Conservation (phyloP, 2,888 invertebrate genomes). For the Heliconius charithonia region DNA sequence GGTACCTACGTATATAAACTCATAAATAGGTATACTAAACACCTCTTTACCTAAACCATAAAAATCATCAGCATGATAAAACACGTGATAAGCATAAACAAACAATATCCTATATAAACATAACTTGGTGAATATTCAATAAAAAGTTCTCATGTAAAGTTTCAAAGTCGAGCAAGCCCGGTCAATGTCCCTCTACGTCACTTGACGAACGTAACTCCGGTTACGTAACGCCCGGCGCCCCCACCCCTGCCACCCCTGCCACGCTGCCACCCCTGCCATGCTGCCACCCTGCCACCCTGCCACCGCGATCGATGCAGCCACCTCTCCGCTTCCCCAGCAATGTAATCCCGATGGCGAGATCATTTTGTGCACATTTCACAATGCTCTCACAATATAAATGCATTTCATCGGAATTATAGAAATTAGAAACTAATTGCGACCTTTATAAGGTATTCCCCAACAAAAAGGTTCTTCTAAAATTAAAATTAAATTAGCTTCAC, state of each 20-base stretch:
- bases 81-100: neutral
- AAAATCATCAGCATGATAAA: neutral
- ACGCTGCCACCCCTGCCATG: constrained; percentile 52
- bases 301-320: constrained; percentile 63
- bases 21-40: no score
- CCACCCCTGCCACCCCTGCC: constrained; percentile 43
- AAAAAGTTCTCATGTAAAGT: constrained; percentile 45
- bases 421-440: neutral
- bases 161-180: constrained; percentile 63
- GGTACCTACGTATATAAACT: no score
- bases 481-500: no score
- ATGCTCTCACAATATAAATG: neutral
- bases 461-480: no score
- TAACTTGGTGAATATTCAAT: constrained; percentile 7
- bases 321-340: constrained; percentile 48
- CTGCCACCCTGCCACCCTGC: constrained; percentile 45
- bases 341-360: constrained; percentile 38
- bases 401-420: neutral
- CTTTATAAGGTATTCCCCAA: neutral
- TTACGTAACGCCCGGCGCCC: constrained; percentile 43
- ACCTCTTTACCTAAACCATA: neutral
- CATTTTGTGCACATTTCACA: constrained; percentile 23
- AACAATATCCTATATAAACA: constrained; percentile 5
- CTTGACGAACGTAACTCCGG: constrained; percentile 50
- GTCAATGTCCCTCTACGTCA: constrained; percentile 60